Percentiles rank a stretch among this genome's conserved stretches.
phyloP scores from a whole-genome alignment of 2,113 vertebrate genomes.

The Morone chrysops region DNA sequence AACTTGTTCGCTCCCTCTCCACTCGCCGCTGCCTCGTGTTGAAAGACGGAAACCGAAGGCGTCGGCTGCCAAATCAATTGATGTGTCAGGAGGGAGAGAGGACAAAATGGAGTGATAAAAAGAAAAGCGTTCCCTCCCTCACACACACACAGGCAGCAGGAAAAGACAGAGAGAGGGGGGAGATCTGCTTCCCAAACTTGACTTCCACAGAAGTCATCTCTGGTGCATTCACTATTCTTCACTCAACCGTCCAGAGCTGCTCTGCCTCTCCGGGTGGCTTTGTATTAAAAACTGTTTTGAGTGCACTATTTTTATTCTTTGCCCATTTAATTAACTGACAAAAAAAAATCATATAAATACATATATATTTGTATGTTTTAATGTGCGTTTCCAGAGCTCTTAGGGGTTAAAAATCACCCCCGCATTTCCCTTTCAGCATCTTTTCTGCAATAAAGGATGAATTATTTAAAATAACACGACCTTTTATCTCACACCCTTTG shows the following conservation, averaged over 20 bases:
- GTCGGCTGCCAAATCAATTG: constrained; percentile 77
- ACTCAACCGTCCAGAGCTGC: constrained; percentile 53
- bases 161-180: constrained; percentile 41
- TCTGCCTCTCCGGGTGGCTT: constrained; percentile 66
- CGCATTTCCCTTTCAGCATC: constrained; percentile 95
- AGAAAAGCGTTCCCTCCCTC: constrained; percentile 49
- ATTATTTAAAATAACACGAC: constrained; percentile 99
- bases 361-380: constrained; percentile 36
- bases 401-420: constrained; percentile 92
- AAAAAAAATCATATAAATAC: constrained; percentile 24
- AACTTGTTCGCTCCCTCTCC: constrained; percentile 70
- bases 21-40: constrained; percentile 60
- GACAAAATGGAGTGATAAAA: constrained; percentile 80
- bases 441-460: constrained; percentile 99
- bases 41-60: constrained; percentile 68
- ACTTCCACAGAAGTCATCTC: constrained; percentile 77
- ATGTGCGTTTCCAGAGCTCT: constrained; percentile 67
- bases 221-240: constrained; percentile 75
- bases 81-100: constrained; percentile 82
- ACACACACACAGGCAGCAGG: constrained; percentile 27
- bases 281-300: constrained; percentile 68
- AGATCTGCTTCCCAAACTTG: constrained; percentile 67
- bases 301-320: constrained; percentile 45
- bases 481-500: constrained; percentile 99
- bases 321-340: constrained; percentile 76